phyloP scores from a whole-genome alignment of 2,888 invertebrate species.

The Himalopsyche japonica region DNA sequence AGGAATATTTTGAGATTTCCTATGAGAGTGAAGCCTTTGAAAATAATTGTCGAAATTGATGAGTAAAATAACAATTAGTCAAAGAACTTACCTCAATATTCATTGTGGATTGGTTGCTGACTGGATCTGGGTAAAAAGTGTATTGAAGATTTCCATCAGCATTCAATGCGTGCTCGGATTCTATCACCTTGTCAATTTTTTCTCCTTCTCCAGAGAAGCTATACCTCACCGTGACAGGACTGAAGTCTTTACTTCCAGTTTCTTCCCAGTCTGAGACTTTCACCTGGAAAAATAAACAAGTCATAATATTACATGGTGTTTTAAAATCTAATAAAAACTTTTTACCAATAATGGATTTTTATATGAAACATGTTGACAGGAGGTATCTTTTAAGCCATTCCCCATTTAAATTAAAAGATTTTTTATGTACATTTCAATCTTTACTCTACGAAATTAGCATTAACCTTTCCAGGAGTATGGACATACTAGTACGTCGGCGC shows the following conservation, averaged over 20 bases:
- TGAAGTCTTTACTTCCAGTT: slow-evolving; percentile 61
- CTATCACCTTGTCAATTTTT: slow-evolving; percentile 51
- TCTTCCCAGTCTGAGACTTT: slow-evolving; percentile 74
- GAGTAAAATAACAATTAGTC: too few species aligned
- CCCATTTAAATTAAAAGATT: too few species aligned
- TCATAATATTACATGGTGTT: background rate
- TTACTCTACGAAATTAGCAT: too few species aligned
- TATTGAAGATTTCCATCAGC: slow-evolving; percentile 51
- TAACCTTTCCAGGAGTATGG: too few species aligned
- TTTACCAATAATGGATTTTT: background rate
- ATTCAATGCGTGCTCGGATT: slow-evolving; percentile 43
- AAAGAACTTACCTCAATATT: slow-evolving; percentile 66
- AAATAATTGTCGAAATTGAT: too few species aligned
- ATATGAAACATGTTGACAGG: too few species aligned
- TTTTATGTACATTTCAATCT: too few species aligned
- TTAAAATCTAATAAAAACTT: background rate
- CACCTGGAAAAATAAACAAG: slow-evolving; percentile 51
- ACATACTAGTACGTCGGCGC: too few species aligned
- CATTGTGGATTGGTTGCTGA: slow-evolving; percentile 66
- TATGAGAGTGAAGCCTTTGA: too few species aligned
- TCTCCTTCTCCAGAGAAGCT: slow-evolving; percentile 65
- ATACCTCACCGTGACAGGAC: slow-evolving; percentile 63
- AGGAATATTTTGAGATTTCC: too few species aligned
- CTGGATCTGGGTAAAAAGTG: slow-evolving; percentile 49
- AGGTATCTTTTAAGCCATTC: too few species aligned